Conservation (phyloP, 1,140 invertebrate species). For the Dendroctonus ponderosae region DNA sequence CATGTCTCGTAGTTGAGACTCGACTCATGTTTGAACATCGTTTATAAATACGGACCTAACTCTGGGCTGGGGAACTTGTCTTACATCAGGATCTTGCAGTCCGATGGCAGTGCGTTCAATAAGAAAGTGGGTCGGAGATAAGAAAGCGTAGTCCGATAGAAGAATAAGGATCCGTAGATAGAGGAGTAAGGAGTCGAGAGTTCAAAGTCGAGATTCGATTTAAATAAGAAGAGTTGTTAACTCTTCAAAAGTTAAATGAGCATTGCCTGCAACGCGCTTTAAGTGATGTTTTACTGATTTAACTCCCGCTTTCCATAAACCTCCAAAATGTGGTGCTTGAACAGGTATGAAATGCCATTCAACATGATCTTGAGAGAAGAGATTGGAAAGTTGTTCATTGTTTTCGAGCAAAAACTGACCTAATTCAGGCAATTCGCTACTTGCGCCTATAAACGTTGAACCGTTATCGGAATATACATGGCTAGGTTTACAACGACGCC, state of each 20-base stretch:
- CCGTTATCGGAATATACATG: conserved; percentile 39
- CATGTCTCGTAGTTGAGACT: no score
- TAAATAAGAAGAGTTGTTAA: background rate
- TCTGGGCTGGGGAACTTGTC: no score
- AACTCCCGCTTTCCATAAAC: conserved; percentile 2
- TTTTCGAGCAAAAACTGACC: background rate
- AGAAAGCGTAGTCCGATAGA: background rate
- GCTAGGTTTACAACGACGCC: conserved; percentile 14
- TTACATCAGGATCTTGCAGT: no score
- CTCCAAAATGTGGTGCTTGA: background rate
- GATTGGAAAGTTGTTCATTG: background rate
- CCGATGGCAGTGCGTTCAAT: background rate
- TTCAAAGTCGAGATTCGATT: background rate
- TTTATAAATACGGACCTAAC: no score
- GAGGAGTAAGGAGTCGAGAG: background rate
- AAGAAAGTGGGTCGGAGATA: conserved; percentile 2
- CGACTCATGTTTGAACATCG: no score
- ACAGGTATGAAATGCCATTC: conserved; percentile 2
- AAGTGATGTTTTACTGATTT: conserved; percentile 2
- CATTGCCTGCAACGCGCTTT: background rate
- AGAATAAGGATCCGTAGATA: background rate
- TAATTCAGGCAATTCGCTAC: background rate
- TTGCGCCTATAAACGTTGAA: conserved; percentile 19
- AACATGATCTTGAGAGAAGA: background rate
- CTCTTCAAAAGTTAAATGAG: conserved; percentile 4